Conservation (phyloP, 2,797 vertebrate genomes). For the Pogoniulus pusillus region DNA sequence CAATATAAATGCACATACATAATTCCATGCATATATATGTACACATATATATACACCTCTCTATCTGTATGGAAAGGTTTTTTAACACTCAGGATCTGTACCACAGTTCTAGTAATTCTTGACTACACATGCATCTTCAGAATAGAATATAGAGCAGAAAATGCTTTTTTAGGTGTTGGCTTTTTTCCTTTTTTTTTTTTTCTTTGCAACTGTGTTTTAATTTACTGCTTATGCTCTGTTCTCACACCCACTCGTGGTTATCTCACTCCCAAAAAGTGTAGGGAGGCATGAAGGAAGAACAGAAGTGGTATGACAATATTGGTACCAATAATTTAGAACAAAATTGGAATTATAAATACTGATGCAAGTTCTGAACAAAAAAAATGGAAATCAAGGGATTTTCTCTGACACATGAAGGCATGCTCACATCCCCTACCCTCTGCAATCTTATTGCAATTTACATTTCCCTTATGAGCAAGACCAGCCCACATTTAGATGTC, state of each 20-base stretch:
- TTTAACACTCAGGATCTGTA: background rate
- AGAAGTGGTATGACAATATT: background rate
- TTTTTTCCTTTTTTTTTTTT: background rate
- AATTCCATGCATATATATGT: background rate
- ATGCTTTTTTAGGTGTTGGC: background rate
- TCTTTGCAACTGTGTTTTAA: background rate
- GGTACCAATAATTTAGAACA: background rate
- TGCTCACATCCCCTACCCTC: background rate
- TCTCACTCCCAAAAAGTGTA: background rate
- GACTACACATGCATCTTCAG: background rate
- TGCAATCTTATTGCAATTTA: background rate
- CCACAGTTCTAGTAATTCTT: background rate
- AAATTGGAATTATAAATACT: background rate
- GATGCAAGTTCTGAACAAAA: background rate
- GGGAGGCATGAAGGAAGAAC: background rate
- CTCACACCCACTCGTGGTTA: background rate
- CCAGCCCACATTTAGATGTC: background rate
- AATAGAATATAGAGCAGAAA: constrained; percentile 2
- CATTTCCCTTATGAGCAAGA: background rate
- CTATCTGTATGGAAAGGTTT: background rate
- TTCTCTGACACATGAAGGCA: background rate
- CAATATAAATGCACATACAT: background rate
- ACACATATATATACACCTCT: background rate
- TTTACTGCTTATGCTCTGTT: background rate
- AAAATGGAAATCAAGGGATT: background rate